Base-by-base conservation (phyloP, 2,113 vertebrate species). In the Limnothrissa miodon region DNA sequence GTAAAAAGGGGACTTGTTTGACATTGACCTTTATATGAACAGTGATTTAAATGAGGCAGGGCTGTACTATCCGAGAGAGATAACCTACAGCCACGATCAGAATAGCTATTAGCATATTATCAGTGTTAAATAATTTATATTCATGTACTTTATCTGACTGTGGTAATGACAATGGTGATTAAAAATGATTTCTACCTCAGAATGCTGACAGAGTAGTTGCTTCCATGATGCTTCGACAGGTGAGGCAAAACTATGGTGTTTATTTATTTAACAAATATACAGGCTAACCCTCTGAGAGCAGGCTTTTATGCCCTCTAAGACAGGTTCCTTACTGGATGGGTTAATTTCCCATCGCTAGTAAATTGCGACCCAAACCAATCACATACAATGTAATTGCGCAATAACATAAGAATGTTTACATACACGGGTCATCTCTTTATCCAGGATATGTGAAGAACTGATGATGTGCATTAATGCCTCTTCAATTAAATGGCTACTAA, bases 1-100 rank as follows among this genome's bases (percentile, higher is more conserved):
- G 53, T 83, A 29, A 45, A 87, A 21, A 81, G 46, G 46, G 39
- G 21, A 51, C 13, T 25, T 85, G 82, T 83, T 79, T 85, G 80
- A 79, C 82, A 78, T 25, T 83, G 33, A 48, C 80, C 21, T 53
- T 83, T 48, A 84, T 84, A 56, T 45, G 56, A 59, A 19, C 46
- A 80, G 21, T 46, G 66, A 33, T 45, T 45, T 36, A 29, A 11
- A 74, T 33, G 66, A 82, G 42, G 81, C 45, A 42, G 81, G 33
- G 81, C 45, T 29, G 81, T 44, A 39, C 80, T 80, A 56, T 70
- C 19, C 23, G 17, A 84, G 45, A 84, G 80, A n/a, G 36, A 83
- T 74, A 39, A 70, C 56, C 56, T 62, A 11, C 46, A 78, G 66
- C 11, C 48, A 11, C 42, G 11, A n/a, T 19, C 23, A 39, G 66